A percentile compares a stretch with the other conserved stretches of the same genome.
phyloP scores from a whole-genome alignment of 2,797 vertebrate species.

The Valencia hispanica region DNA sequence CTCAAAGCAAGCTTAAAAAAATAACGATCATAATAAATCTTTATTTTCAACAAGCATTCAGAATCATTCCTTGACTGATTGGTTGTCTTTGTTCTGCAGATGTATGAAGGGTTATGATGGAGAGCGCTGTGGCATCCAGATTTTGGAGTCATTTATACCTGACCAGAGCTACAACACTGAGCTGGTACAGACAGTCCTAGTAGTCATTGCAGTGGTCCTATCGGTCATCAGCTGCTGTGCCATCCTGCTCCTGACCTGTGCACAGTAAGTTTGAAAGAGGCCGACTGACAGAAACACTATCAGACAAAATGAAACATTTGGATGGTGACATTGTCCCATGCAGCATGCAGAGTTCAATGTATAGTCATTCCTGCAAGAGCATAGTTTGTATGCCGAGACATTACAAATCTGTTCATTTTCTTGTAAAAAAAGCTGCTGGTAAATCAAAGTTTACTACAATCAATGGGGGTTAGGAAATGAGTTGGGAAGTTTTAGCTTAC shows the following conservation, averaged over 20 bases:
- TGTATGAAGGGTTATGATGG: conserved; percentile 81
- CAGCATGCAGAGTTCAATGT: background rate
- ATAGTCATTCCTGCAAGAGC: background rate
- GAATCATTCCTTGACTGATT: background rate
- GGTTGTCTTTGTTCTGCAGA: conserved; percentile 52
- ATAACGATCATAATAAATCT: background rate
- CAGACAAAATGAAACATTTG: background rate
- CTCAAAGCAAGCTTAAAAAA: background rate
- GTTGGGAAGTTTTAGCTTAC: background rate
- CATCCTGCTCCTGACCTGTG: conserved; percentile 81
- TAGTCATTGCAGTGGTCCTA: conserved; percentile 80
- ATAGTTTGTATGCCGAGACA: background rate
- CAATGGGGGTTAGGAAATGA: background rate
- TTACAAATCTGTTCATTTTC: background rate
- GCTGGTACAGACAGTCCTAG: conserved; percentile 73
- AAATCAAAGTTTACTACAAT: background rate
- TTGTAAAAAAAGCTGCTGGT: background rate
- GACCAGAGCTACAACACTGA: conserved; percentile 30
- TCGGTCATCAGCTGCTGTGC: conserved; percentile 81
- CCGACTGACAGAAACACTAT: background rate
- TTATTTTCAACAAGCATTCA: background rate
- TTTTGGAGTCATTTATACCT: conserved; percentile 41
- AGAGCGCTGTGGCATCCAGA: conserved; percentile 79
- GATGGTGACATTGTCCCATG: background rate
- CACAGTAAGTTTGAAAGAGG: conserved; percentile 74